Conservation (phyloP, 2,797 vertebrate genomes). For the Aphelocoma californica region DNA sequence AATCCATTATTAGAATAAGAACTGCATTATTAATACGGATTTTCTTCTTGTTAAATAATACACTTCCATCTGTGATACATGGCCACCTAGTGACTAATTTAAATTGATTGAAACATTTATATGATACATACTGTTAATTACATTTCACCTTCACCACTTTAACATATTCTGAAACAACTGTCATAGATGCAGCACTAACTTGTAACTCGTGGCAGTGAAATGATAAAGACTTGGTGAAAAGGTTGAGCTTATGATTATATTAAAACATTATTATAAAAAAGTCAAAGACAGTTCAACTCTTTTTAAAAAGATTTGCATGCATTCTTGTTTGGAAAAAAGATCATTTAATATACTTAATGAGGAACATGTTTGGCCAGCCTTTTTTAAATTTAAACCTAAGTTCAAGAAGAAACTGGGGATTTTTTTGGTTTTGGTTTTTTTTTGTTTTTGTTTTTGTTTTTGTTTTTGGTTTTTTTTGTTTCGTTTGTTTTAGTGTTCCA, state of each 20-base stretch:
- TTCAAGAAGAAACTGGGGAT: not conserved
- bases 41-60: slow-evolving; percentile 40
- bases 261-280: not conserved
- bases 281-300: not conserved
- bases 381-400: not conserved
- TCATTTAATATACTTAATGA: not conserved
- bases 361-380: not conserved
- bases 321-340: not conserved
- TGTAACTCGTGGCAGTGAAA: not conserved
- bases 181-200: not conserved
- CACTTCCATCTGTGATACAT: slow-evolving; percentile 37
- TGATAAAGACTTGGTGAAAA: not conserved
- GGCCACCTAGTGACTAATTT: slow-evolving; percentile 51
- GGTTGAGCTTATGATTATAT: not conserved
- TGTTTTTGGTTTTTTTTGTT: too few relatives aligned
- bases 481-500: not conserved
- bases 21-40: slow-evolving; percentile 41
- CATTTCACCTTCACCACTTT: slow-evolving; percentile 26
- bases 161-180: slow-evolving; percentile 13
- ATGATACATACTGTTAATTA: slow-evolving; percentile 48
- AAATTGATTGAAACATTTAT: slow-evolving; percentile 50
- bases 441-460: not conserved
- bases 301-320: not conserved
- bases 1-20: slow-evolving; percentile 19
- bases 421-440: too few relatives aligned